A percentile compares a stretch with the other conserved stretches of the same genome.
Conservation (phyloP, 2,113 vertebrate genomes). For the human (Homo sapiens) region DNA sequence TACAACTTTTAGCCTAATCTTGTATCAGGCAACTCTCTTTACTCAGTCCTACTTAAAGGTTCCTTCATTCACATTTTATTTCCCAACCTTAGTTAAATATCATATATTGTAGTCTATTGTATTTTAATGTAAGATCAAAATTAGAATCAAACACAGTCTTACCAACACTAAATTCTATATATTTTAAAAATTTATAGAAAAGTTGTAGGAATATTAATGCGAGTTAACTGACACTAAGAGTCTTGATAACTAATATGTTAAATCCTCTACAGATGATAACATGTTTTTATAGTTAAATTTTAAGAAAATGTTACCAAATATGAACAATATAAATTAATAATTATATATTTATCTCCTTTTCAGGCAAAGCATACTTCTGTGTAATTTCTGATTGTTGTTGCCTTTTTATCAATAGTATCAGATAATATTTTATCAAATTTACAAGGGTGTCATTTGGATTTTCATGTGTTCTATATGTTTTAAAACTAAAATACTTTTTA, state of each 20-base stretch:
- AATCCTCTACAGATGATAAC: neutral
- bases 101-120: neutral
- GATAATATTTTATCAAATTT: neutral
- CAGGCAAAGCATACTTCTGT: neutral
- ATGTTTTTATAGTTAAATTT: neutral
- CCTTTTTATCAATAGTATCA: neutral
- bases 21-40: neutral
- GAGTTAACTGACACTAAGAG: neutral
- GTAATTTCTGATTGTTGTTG: neutral
- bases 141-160: neutral
- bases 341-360: neutral
- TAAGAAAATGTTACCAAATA: neutral
- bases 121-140: neutral
- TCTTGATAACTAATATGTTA: neutral
- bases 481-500: neutral
- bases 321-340: neutral
- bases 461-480: neutral
- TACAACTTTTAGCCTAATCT: neutral
- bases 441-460: neutral
- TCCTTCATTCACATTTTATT: neutral
- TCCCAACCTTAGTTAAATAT: neutral
- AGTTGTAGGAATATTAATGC: neutral
- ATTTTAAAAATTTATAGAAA: neutral
- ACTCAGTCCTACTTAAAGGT: neutral
- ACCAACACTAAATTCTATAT: neutral